A percentile compares a stretch with the other conserved stretches of the same genome.
Conservation (phyloP, 2,888 invertebrate species). For the Acrobasis repandana region DNA sequence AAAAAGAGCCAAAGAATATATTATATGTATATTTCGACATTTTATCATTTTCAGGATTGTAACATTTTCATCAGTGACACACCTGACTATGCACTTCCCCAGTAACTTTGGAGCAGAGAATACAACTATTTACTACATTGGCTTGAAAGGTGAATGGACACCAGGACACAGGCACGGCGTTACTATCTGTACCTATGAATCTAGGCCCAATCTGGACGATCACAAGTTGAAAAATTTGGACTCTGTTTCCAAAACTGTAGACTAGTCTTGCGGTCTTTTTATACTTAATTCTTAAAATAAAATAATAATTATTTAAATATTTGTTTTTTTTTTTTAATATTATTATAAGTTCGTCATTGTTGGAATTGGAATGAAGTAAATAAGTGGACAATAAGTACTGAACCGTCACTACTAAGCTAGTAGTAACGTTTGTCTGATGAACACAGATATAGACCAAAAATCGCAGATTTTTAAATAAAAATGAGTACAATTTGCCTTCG, state of each 20-base stretch:
- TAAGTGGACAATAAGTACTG: too few species aligned
- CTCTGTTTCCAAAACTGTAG: slow-evolving; percentile 82
- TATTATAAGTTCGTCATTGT: too few species aligned
- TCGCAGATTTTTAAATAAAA: too few species aligned
- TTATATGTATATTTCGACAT: slow-evolving; percentile 8
- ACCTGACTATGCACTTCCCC: slow-evolving; percentile 95
- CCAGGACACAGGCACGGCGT: slow-evolving; percentile 94
- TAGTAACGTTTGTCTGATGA: too few species aligned
- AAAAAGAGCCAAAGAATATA: too few species aligned
- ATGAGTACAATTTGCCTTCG: too few species aligned
- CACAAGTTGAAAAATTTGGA: slow-evolving; percentile 89
- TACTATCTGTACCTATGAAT: slow-evolving; percentile 95
- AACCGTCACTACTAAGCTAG: too few species aligned
- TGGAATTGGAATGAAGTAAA: too few species aligned
- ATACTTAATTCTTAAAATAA: slow-evolving; percentile 22
- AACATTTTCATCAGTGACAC: slow-evolving; percentile 94
- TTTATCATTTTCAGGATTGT: slow-evolving; percentile 87
- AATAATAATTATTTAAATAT: not conserved
- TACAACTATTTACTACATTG: slow-evolving; percentile 96
- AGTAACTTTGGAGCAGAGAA: slow-evolving; percentile 93
- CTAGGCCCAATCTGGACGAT: slow-evolving; percentile 92
- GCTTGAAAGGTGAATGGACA: slow-evolving; percentile 95
- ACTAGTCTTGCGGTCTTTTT: slow-evolving; percentile 44
- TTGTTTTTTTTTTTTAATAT: not conserved
- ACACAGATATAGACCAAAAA: too few species aligned